Evolutionary conservation across 2,113 vertebrate species (phyloP).

Genomic region (Eurypyga helias): DNA sequence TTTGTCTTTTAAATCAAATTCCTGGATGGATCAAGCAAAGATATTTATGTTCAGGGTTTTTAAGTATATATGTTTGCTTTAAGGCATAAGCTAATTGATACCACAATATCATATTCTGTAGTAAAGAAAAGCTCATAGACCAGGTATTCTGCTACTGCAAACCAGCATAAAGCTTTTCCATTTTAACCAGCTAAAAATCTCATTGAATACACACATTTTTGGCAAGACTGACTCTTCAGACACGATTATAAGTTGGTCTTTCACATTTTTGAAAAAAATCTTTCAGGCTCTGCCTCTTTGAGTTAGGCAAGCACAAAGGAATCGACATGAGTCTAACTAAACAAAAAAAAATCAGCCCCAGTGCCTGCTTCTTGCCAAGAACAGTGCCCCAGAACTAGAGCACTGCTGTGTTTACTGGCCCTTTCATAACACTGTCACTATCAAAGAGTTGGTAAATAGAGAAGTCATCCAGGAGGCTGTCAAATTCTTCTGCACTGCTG

Average conservation of each 20-base stretch:
- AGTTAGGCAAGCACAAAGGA: neutral
- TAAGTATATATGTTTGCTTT: neutral
- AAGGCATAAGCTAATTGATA: constrained; percentile 37
- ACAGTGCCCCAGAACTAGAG: constrained; percentile 45
- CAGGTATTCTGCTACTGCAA: neutral
- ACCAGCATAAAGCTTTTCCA: neutral
- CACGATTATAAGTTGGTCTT: constrained; percentile 21
- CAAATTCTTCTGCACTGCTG: constrained; percentile 73
- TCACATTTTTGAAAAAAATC: neutral
- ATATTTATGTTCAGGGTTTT: neutral
- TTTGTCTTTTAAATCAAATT: constrained; percentile 11
- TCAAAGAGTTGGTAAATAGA: constrained; percentile 59
- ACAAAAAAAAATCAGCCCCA: neutral
- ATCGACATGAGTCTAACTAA: neutral
- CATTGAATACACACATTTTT: neutral
- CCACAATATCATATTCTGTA: neutral
- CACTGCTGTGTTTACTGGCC: constrained; percentile 56
- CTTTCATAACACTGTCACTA: constrained; percentile 56
- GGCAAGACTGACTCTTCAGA: constrained; percentile 46
- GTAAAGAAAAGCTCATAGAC: neutral
- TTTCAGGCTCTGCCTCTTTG: constrained; percentile 44
- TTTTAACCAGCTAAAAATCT: neutral
- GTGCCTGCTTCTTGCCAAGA: constrained; percentile 59
- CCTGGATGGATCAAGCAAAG: neutral
- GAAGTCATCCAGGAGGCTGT: constrained; percentile 65